These are phyloP conservation scores for Agrenia bidenticulata DNA, from an alignment of 2,888 invertebrate species.

Conservation along the genomic window DNA sequence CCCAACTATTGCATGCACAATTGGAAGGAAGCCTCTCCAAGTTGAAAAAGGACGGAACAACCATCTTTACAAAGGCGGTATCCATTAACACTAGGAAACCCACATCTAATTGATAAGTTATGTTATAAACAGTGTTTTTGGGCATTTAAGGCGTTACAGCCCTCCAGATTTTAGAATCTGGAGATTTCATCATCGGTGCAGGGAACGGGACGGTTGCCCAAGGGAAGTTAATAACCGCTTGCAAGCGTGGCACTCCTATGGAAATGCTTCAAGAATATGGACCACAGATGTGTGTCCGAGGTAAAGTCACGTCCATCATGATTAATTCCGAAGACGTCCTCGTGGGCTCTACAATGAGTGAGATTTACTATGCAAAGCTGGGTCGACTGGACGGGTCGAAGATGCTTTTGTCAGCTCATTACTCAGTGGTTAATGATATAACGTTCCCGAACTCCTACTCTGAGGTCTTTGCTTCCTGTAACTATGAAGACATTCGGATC, in stretches of 20 bases:
- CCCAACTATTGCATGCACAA: constrained; percentile 39
- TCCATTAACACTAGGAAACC: too few species aligned
- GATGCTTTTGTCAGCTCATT: constrained; percentile 69
- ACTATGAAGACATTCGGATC: constrained; percentile 79
- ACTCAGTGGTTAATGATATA: constrained; percentile 74
- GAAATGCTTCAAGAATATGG: constrained; percentile 44
- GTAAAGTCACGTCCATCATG: constrained; percentile 74
- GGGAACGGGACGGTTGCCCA: constrained; percentile 81
- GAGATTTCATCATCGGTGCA: constrained; percentile 68
- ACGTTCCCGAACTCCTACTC: constrained; percentile 66
- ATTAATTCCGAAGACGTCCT: constrained; percentile 65
- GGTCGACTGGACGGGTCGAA: constrained; percentile 65
- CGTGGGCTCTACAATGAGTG: constrained; percentile 74
- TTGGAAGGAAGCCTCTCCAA: constrained; percentile 36
- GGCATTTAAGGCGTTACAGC: constrained; percentile 49
- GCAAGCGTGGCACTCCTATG: constrained; percentile 33
- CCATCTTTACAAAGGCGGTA: constrained; percentile 49
- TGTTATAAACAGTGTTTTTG: too few species aligned
- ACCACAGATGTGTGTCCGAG: constrained; percentile 54
- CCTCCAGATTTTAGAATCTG: constrained; percentile 37
- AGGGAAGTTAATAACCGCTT: constrained; percentile 30
- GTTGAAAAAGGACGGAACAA: constrained; percentile 47
- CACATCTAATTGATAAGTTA: too few species aligned
- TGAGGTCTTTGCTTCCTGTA: constrained; percentile 79
- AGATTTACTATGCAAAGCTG: constrained; percentile 76